phyloP scores from a whole-genome alignment of 2,113 vertebrate genomes.

The Apeltes quadracus region DNA sequence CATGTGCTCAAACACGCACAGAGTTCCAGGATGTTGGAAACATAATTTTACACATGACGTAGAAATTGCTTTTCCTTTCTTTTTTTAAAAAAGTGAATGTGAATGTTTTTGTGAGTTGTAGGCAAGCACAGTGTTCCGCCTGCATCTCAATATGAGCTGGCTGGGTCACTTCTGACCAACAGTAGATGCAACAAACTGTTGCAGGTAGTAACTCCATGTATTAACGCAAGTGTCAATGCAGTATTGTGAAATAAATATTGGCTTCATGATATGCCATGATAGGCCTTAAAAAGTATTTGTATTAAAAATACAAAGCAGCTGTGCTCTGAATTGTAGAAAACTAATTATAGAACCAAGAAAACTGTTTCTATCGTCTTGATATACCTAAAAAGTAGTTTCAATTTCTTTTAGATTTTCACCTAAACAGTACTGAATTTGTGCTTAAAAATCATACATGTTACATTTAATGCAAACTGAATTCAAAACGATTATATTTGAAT shows the following conservation, averaged over 20 bases:
- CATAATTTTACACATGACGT: conserved; percentile 45
- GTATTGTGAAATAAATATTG: conserved; percentile 17
- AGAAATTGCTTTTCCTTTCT: conserved; percentile 13
- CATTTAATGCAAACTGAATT: not conserved
- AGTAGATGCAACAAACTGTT: conserved; percentile 12
- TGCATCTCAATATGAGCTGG: conserved; percentile 10
- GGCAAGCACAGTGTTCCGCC: conserved; percentile 45
- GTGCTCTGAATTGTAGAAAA: conserved; percentile 19
- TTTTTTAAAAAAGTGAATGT: conserved; percentile 36
- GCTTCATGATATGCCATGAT: conserved; percentile 12
- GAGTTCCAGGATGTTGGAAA: conserved; percentile 52
- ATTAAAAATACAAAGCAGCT: conserved; percentile 9
- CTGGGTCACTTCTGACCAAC: conserved; percentile 21
- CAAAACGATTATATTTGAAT: conserved; percentile 9
- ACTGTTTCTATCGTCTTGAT: conserved; percentile 9
- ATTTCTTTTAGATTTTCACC: conserved; percentile 5
- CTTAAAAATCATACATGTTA: not conserved
- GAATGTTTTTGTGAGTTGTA: conserved; percentile 53
- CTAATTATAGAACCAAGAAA: not conserved
- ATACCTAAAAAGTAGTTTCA: conserved; percentile 3
- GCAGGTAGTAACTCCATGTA: conserved; percentile 49
- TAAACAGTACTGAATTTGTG: conserved; percentile 4
- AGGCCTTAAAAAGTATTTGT: conserved; percentile 37
- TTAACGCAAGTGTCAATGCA: conserved; percentile 58
- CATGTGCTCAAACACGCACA: conserved; percentile 31